Conservation (phyloP, 2,797 vertebrate species). For the Phoeniculus purpureus region DNA sequence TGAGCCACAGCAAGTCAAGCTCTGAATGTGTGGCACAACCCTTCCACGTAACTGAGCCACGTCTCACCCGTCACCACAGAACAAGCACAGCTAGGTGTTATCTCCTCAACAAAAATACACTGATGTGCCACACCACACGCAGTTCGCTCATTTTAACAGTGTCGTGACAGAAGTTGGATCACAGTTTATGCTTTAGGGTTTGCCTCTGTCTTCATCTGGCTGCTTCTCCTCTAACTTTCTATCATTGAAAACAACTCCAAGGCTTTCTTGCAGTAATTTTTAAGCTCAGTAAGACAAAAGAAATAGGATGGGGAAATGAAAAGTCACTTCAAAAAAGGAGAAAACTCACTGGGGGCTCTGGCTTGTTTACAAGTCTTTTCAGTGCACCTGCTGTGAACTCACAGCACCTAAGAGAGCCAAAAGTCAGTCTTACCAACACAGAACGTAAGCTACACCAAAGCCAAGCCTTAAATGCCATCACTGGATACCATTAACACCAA, state of each 20-base stretch:
- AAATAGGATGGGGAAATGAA: not conserved
- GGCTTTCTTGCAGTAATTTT: not conserved
- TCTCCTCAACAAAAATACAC: not conserved
- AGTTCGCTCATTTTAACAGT: not conserved
- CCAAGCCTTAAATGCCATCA: not conserved
- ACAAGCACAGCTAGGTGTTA: not conserved
- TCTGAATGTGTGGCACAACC: not conserved
- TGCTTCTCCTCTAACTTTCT: not conserved
- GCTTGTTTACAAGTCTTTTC: not conserved
- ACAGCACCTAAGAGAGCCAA: not conserved
- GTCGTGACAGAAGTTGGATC: not conserved
- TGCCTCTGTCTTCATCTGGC: not conserved
- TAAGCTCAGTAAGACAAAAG: not conserved
- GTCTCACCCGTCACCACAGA: not conserved
- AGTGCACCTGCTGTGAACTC: not conserved
- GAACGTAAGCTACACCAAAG: not conserved
- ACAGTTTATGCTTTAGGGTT: not conserved
- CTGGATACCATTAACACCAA: not conserved
- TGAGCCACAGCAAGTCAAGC: not conserved
- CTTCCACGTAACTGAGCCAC: not conserved
- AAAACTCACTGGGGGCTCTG: not conserved
- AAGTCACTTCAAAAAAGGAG: not conserved
- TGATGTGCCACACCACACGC: slow-evolving; percentile 2
- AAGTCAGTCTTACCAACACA: not conserved
- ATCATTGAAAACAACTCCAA: not conserved